Evolutionary conservation across 2,888 invertebrate genomes (phyloP).

Genomic region (Drosophila koepferae): DNA sequence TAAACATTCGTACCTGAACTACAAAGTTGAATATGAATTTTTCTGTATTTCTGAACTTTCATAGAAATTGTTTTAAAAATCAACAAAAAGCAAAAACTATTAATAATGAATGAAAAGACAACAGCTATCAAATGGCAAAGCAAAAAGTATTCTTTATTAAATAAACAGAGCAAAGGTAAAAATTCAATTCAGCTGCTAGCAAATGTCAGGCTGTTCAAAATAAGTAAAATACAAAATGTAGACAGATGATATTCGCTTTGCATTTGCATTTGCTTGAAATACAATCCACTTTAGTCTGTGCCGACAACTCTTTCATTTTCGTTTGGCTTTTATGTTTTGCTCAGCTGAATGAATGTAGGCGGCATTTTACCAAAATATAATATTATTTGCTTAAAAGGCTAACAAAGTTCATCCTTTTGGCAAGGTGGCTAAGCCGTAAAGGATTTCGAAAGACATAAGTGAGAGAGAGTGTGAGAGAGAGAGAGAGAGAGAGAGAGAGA

Average conservation of each 20-base stretch:
- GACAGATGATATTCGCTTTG: not conserved
- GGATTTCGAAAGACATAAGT: not conserved
- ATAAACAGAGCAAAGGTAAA: not conserved
- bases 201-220: not conserved
- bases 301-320: constrained; percentile 1
- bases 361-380: constrained; percentile 17
- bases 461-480: not conserved
- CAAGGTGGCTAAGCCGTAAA: constrained; percentile 8
- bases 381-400: constrained; percentile 9
- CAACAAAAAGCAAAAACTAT: not conserved
- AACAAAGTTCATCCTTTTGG: constrained; percentile 12
- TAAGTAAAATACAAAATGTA: not conserved
- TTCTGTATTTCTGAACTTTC: too few species aligned
- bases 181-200: not conserved
- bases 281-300: not conserved
- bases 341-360: not conserved
- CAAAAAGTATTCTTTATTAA: not conserved
- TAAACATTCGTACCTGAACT: too few species aligned
- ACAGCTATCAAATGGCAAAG: not conserved
- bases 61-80: too few species aligned
- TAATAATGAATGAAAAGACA: not conserved
- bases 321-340: not conserved
- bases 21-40: too few species aligned
- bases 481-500: not conserved
- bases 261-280: not conserved